phyloP scores from a whole-genome alignment of 2,113 vertebrate species.

The Colinus virginianus region DNA sequence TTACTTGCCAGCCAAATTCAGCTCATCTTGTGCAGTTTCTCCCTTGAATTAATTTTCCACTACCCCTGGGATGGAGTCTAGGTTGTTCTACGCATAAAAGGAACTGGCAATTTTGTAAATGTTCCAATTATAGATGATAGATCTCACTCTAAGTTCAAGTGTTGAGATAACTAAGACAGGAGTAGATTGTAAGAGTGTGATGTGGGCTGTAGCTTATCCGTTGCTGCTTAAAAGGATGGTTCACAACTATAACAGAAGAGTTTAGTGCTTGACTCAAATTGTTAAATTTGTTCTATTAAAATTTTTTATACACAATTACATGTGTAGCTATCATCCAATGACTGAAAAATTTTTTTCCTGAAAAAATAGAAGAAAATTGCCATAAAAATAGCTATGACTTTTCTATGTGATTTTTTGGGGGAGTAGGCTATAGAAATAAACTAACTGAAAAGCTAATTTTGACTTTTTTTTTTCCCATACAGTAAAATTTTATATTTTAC shows the following conservation, averaged over 20 bases:
- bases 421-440: background rate
- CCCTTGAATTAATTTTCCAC: background rate
- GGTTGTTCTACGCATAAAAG: background rate
- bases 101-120: slow-evolving; percentile 8
- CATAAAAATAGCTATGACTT: background rate
- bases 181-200: background rate
- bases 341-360: background rate
- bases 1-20: background rate
- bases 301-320: background rate
- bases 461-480: background rate
- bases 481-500: background rate
- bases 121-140: background rate
- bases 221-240: background rate
- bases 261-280: background rate
- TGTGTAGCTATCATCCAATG: background rate
- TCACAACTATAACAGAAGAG: background rate
- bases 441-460: background rate
- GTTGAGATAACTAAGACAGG: background rate
- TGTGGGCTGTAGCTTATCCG: background rate
- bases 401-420: rapidly evolving
- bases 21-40: background rate
- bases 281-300: background rate
- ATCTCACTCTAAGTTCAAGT: background rate
- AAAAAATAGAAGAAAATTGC: background rate
- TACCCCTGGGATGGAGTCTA: background rate